Percentiles rank a stretch among this genome's conserved stretches.
Evolutionary conservation across 2,797 vertebrate genomes (phyloP).

Genomic region (Mico argentatus): DNA sequence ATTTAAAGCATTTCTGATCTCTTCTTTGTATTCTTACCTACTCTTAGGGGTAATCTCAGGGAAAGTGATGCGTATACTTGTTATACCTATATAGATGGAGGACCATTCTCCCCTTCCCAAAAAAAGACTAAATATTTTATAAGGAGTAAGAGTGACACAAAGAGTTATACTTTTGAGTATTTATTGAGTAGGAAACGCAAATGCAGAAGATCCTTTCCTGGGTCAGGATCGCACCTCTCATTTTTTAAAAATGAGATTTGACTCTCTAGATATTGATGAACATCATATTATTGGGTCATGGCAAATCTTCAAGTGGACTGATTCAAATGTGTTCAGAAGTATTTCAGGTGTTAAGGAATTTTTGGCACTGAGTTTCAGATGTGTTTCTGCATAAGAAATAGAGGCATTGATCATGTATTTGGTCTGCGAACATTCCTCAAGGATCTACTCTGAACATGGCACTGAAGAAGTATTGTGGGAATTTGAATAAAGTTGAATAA

Average conservation of each 20-base stretch:
- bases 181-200: not conserved
- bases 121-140: not conserved
- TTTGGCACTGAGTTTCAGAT: not conserved
- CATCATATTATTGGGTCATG: not conserved
- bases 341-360: not conserved
- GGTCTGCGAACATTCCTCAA: not conserved
- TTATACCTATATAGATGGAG: not conserved
- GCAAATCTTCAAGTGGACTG: not conserved
- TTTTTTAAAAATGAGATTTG: not conserved
- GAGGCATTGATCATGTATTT: not conserved
- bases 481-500: not conserved
- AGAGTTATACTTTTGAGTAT: not conserved
- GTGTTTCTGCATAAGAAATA: not conserved
- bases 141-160: not conserved
- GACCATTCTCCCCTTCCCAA: not conserved
- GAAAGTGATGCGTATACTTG: not conserved
- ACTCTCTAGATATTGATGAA: not conserved
- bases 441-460: not conserved
- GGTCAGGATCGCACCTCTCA: not conserved
- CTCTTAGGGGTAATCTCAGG: not conserved
- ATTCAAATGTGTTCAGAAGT: not conserved
- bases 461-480: not conserved
- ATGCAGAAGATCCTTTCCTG: not conserved
- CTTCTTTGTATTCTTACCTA: not conserved
- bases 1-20: not conserved